phyloP scores from a whole-genome alignment of 2,113 vertebrate genomes.

The Procapra przewalskii region DNA sequence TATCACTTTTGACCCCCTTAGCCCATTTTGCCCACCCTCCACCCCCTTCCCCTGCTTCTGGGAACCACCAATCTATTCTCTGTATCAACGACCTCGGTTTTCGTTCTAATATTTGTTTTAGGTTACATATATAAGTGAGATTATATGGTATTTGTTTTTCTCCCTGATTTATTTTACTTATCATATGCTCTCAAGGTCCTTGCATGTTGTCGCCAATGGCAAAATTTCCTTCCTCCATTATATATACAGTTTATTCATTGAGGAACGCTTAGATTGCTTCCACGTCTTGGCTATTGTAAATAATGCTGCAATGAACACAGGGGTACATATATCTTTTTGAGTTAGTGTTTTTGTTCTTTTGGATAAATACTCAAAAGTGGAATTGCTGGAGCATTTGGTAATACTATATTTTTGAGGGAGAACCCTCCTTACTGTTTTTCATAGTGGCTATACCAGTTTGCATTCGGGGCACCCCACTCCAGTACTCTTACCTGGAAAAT shows the following conservation, averaged over 20 bases:
- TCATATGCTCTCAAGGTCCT: too few species aligned
- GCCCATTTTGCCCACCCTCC: not conserved
- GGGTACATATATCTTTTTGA: not conserved
- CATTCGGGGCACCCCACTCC: too few species aligned
- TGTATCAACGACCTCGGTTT: accelerated
- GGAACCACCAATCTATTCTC: not conserved
- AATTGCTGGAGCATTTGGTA: not conserved
- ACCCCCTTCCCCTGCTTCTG: not conserved
- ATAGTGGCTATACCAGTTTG: not conserved
- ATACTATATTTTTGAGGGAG: not conserved
- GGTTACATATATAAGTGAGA: not conserved
- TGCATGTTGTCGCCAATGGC: not conserved
- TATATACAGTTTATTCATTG: not conserved
- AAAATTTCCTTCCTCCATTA: not conserved
- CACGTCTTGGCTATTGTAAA: not conserved
- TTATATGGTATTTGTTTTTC: not conserved
- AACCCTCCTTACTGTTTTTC: not conserved
- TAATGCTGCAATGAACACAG: not conserved
- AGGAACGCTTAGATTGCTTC: not conserved
- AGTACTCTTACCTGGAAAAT: too few species aligned
- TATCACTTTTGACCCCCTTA: not conserved
- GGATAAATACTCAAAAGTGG: not conserved
- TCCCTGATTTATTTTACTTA: not conserved
- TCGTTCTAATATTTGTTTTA: not conserved
- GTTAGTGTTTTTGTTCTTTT: not conserved